phyloP scores from a whole-genome alignment of 2,888 invertebrate species.

The Hyalella azteca region DNA sequence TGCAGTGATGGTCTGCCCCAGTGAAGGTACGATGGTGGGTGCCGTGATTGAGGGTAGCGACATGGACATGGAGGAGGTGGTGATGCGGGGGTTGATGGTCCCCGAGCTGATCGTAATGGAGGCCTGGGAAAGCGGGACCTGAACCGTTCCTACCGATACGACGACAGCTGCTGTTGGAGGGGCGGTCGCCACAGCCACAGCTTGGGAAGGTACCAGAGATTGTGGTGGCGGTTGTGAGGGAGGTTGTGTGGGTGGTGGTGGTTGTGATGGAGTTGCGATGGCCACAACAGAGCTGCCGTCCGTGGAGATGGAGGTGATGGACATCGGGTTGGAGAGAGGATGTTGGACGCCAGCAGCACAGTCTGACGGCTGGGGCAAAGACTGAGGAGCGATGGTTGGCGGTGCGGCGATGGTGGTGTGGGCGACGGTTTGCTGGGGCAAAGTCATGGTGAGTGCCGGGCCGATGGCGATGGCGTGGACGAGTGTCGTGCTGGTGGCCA shows the following conservation, averaged over 20 bases:
- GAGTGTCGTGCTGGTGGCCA: not conserved
- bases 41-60: conserved; percentile 45
- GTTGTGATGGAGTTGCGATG: conserved; percentile 47
- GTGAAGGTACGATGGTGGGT: conserved; percentile 32
- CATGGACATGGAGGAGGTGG: conserved; percentile 55
- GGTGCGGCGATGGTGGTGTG: conserved; percentile 69
- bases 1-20: conserved; percentile 31
- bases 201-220: conserved; percentile 53
- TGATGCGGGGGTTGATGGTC: conserved; percentile 51
- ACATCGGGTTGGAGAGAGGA: conserved; percentile 55
- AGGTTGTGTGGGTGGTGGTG: conserved; percentile 50
- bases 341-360: conserved; percentile 48
- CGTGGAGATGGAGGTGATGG: conserved; percentile 55
- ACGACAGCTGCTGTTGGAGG: conserved; percentile 54
- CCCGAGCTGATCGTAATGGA: conserved; percentile 50
- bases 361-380: conserved; percentile 61
- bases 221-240: conserved; percentile 49
- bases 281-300: conserved; percentile 50
- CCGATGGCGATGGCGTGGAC: not conserved
- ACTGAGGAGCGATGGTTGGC: conserved; percentile 69
- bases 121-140: conserved; percentile 54
- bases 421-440: conserved; percentile 62
- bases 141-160: conserved; percentile 53
- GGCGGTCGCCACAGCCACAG: conserved; percentile 53
- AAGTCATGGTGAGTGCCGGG: conserved; percentile 48